Base-by-base conservation (phyloP, 2,888 invertebrate genomes). In the Acronicta psi region DNA sequence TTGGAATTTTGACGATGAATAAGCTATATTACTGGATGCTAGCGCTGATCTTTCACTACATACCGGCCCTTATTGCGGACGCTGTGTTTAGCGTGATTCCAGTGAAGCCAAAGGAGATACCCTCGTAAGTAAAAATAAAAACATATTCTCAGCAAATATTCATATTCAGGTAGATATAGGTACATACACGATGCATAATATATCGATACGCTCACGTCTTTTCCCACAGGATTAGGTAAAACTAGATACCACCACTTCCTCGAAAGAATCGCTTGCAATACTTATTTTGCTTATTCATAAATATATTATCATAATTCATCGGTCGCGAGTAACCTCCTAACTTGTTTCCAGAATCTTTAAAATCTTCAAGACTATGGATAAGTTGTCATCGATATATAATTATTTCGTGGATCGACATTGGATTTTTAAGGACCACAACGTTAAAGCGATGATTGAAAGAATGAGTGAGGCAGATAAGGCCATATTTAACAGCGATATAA, bases 51-150 rank as follows among this genome's bases (percentile, higher is more conserved):
- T 14, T 72, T 0, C 77, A 77, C 10, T 75, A 56, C 20, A 72
- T 77, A 41, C 77, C 77, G 0, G 77, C 69, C 2, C 74, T 74
- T 16, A 23, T 70, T 8, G 38, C 74, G 0, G 77, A 77, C n/a
- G 65, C 45, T 0, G 9, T 72, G 0, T 56, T 65, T 34, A 36
- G 44, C 1, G 11, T 77, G 1, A 45, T 70, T 10, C 66, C 67
- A 4, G 46, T 61, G 13, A 66, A 23, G 17, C 61, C 62, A 0
- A 50, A 68, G 13, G 55, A 61, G 47, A 61, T 68, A 5, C 41
- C 57, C 7, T 63, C 63, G 77, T 77, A 59, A 58, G 69, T 63
- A 29, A 7, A 8, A 23, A 4, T 7, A 23, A 7, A 11, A 2
- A 29, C 10, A 11, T 11, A 2, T 29, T 29, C 11, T 25, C 7